phyloP scores from a whole-genome alignment of 2,113 vertebrate genomes.

The Atrichornis clamosus region DNA sequence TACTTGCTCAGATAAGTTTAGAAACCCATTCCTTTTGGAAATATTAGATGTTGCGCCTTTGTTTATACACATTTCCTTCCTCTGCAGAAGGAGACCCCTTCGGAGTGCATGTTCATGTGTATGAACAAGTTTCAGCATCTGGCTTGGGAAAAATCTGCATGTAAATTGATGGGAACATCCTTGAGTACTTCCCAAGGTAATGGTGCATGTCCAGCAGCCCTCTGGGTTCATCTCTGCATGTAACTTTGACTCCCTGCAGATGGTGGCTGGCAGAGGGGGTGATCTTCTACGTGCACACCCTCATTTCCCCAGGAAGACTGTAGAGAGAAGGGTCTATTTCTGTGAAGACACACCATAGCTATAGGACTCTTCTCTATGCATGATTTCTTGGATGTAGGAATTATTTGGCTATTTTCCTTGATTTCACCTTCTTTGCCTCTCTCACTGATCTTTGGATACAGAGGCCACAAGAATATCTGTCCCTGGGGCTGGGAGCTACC shows the following conservation, averaged over 20 bases:
- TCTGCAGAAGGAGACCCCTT: not conserved
- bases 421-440: not conserved
- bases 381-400: not conserved
- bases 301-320: not conserved
- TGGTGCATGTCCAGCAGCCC: too few species aligned
- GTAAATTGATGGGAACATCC: not conserved
- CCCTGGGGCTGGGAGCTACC: not conserved
- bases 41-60: not conserved
- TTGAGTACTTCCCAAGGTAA: not conserved
- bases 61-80: not conserved
- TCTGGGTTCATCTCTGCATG: not conserved
- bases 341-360: not conserved
- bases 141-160: not conserved
- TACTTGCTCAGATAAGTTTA: not conserved
- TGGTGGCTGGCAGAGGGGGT: not conserved
- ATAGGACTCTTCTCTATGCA: not conserved
- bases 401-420: not conserved
- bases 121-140: not conserved
- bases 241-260: not conserved
- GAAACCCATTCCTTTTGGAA: not conserved
- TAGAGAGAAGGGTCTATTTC: not conserved
- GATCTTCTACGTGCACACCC: not conserved
- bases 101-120: fast-evolving
- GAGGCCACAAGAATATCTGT: not conserved
- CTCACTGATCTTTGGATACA: not conserved